Percentiles rank a stretch among this genome's conserved stretches.
Conservation (phyloP, 2,888 invertebrate genomes). For the Callinectes sapidus region DNA sequence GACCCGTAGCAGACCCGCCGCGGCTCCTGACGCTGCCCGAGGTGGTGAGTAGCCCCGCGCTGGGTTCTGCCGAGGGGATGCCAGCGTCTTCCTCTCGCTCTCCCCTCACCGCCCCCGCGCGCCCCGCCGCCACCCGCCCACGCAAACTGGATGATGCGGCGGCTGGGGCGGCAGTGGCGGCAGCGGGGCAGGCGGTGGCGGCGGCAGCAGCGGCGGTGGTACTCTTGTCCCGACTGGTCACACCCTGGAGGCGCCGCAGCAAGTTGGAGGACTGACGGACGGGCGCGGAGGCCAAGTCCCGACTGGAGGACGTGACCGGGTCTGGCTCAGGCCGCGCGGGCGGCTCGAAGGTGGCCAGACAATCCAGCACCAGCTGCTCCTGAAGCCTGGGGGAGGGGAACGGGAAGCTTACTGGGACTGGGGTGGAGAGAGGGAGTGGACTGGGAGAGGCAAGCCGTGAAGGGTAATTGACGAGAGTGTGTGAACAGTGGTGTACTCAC, state of each 20-base stretch:
- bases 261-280: conserved; percentile 68
- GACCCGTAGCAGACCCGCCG: conserved; percentile 39
- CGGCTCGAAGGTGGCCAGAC: conserved; percentile 73
- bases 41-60: conserved; percentile 43
- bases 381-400: conserved; percentile 76
- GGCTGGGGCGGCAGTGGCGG: neutral
- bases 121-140: conserved; percentile 41
- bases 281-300: conserved; percentile 54
- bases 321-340: conserved; percentile 62
- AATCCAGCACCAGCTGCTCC: conserved; percentile 77
- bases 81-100: conserved; percentile 62
- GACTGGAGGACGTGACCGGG: conserved; percentile 58
- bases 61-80: neutral
- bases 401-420: neutral
- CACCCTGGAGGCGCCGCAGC: conserved; percentile 69
- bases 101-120: conserved; percentile 49
- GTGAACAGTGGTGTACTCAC: conserved; percentile 27
- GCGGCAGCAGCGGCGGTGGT: neutral
- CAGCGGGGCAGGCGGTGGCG: neutral
- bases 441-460: no score
- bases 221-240: conserved; percentile 69
- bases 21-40: conserved; percentile 67
- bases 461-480: neutral
- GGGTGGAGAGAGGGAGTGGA: neutral
- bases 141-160: conserved; percentile 31